Evolutionary conservation across 2,888 invertebrate species (phyloP).

Genomic region (Drosophila ezoana): DNA sequence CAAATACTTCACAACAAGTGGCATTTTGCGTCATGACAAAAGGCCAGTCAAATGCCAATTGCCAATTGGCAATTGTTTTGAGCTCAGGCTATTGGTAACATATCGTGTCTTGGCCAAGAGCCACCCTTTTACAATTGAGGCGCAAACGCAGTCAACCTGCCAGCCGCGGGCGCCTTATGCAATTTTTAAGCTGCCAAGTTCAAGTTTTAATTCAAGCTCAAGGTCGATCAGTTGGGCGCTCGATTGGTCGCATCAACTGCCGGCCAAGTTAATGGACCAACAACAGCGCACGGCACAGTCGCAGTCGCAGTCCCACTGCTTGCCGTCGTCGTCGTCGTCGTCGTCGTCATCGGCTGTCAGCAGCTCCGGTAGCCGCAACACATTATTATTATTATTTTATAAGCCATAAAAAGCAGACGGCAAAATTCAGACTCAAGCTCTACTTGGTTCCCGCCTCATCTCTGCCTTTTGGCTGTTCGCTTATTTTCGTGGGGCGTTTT

Average conservation of each 20-base stretch:
- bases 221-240: slow-evolving; percentile 58
- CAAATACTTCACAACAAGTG: slow-evolving; percentile 69
- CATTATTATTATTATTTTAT: slow-evolving; percentile 77
- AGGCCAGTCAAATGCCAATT: slow-evolving; percentile 34
- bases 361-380: slow-evolving; percentile 67
- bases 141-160: slow-evolving; percentile 20
- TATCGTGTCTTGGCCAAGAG: slow-evolving; percentile 30
- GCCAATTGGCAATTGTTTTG: slow-evolving; percentile 39
- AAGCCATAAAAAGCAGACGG: slow-evolving; percentile 61
- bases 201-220: slow-evolving; percentile 76
- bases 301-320: slow-evolving; percentile 12
- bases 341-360: slow-evolving; percentile 45
- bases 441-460: slow-evolving; percentile 7
- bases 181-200: slow-evolving; percentile 60
- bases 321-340: slow-evolving; percentile 2
- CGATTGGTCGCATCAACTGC: slow-evolving; percentile 16
- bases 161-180: slow-evolving; percentile 52
- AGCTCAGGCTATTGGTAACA: slow-evolving; percentile 30
- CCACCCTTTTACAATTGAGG: slow-evolving; percentile 36
- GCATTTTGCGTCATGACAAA: slow-evolving; percentile 72
- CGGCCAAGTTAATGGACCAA: slow-evolving; percentile 49
- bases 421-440: slow-evolving; percentile 49
- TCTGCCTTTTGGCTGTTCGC: slow-evolving; percentile 4
- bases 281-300: slow-evolving; percentile 11
- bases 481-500: slow-evolving; percentile 67